Base-by-base conservation (phyloP, 2,888 invertebrate genomes). In the Lycocerus yunnanus region DNA sequence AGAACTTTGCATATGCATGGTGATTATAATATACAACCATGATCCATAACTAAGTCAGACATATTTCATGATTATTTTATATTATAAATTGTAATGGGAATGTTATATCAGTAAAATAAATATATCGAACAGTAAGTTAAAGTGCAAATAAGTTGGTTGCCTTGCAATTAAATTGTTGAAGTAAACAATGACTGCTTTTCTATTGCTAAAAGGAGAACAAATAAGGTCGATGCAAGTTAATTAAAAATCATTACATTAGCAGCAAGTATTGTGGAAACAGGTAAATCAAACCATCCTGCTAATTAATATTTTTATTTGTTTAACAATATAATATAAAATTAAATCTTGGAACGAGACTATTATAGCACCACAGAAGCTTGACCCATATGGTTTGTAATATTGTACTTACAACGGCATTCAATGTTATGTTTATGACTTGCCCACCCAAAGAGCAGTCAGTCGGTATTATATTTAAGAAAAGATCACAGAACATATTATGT, bases 401-500 rank as follows among this genome's bases (percentile, higher is more conserved):
- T 75, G 75, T 75, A 72, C 61, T 27, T 43, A 72, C 75, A 71
- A 66, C 71, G 75, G 66, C 24, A 69, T 71, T 74, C 74, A 71
- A 71, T 74, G 73, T 69, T 75, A 74, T 73, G 74, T 77, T 77
- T 77, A 77, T 67, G 77, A 75, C 71, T 69, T 75, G 77, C 73
- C 77, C 77, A 77, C 77, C 77, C 77, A 77, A 73, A 67, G 71
- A 69, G 78, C 68, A 63, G 73, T 71, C 69, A 43, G 65, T 58
- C 68, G 67, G 76, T 69, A 74, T 73, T 75, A 76, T 72, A 74
- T 61, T 74, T 67, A 66, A 69, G 70, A 68, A 76, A 76, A 76
- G 74, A 76, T 76, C 76, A 74, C 69, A 74, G 76, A 58, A 70
- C 72, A 74, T 76, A 80, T 77, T 78, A 78, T 73, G 77, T 77